Evolutionary conservation across 2,797 vertebrate species (phyloP).

Genomic region (Oryzias dopingdopingensis): DNA sequence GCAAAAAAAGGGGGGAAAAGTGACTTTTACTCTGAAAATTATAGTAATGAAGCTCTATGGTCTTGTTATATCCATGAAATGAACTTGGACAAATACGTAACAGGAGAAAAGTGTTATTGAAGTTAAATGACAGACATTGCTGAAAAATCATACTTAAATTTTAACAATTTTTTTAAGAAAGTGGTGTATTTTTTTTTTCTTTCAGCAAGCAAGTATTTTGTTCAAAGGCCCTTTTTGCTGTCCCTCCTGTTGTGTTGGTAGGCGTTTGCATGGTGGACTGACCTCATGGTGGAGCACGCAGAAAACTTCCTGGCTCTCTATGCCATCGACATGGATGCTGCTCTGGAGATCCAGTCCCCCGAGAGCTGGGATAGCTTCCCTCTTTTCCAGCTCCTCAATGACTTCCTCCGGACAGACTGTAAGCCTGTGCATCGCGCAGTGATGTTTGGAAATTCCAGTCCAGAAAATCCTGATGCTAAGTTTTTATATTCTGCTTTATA

Average conservation of each 20-base stretch:
- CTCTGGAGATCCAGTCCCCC: slow-evolving; percentile 95
- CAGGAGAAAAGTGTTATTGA: too few species aligned
- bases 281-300: slow-evolving; percentile 98
- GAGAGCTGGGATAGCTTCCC: slow-evolving; percentile 99
- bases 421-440: slow-evolving; percentile 62
- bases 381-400: slow-evolving; percentile 98
- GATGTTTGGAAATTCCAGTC: background rate
- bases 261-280: slow-evolving; percentile 99
- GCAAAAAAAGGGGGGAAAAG: too few species aligned
- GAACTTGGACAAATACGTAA: too few species aligned
- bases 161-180: too few species aligned
- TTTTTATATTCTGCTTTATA: background rate
- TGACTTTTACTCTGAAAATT: too few species aligned
- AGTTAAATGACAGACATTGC: too few species aligned
- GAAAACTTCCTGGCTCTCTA: slow-evolving; percentile 98
- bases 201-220: too few species aligned
- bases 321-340: slow-evolving; percentile 96
- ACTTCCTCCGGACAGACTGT: slow-evolving; percentile 97
- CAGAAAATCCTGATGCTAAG: slow-evolving; percentile 3
- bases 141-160: too few species aligned
- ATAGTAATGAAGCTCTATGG: too few species aligned
- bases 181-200: too few species aligned
- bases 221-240: slow-evolving; percentile 10
- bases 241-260: slow-evolving; percentile 68
- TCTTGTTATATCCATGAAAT: too few species aligned